Evolutionary conservation across 1,140 invertebrate species (phyloP).

Genomic region (Drosophila repletoides): DNA sequence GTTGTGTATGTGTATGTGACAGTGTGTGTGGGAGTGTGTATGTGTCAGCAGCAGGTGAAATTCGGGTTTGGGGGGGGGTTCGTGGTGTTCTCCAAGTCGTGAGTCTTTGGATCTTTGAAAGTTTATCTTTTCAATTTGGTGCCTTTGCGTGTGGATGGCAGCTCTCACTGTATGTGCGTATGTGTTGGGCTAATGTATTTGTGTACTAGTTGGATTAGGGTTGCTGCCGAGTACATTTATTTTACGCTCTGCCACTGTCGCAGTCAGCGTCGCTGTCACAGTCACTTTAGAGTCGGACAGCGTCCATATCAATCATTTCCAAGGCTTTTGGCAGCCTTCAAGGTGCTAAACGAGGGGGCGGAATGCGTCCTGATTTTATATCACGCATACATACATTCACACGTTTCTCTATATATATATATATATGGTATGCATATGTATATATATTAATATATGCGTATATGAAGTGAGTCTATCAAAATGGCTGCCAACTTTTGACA

Average conservation of each 20-base stretch:
- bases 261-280: not conserved
- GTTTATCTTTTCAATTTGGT: slow-evolving; percentile 78
- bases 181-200: slow-evolving; percentile 46
- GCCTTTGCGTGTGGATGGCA: slow-evolving; percentile 41
- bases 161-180: slow-evolving; percentile 19
- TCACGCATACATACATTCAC: not conserved
- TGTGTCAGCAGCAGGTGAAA: slow-evolving; percentile 21
- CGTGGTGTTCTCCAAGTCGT: slow-evolving; percentile 6
- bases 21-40: slow-evolving; percentile 9
- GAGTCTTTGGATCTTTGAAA: slow-evolving; percentile 64
- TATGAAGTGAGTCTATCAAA: not conserved
- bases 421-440: no score
- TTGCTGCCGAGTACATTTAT: slow-evolving; percentile 64
- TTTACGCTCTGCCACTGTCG: slow-evolving; percentile 19
- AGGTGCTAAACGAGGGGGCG: slow-evolving; percentile 30
- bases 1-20: not conserved
- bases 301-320: slow-evolving; percentile 65
- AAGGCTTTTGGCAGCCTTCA: slow-evolving; percentile 19
- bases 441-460: no score
- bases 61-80: not conserved
- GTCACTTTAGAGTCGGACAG: slow-evolving; percentile 39
- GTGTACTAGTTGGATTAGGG: slow-evolving; percentile 65
- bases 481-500: not conserved
- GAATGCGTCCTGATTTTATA: not conserved
- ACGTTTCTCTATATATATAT: no score